Conservation (phyloP, 2,797 vertebrate species). For the Manis pentadactyla region DNA sequence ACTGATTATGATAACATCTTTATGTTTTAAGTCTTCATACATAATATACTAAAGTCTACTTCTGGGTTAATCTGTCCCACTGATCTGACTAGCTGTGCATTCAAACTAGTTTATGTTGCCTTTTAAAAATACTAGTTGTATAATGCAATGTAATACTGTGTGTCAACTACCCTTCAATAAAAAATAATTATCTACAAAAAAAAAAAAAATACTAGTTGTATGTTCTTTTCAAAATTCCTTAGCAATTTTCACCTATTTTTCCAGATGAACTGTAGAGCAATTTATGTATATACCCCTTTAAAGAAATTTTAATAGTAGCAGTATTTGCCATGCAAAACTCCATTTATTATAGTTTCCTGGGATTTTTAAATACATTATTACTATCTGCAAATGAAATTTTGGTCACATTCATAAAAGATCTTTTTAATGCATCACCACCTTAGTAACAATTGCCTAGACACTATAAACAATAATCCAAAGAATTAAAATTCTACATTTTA, state of each 20-base stretch:
- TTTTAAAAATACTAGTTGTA: not conserved
- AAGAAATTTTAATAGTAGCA: not conserved
- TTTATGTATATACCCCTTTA: not conserved
- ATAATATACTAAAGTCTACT: not conserved
- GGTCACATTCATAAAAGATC: not conserved
- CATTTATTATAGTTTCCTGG: not conserved
- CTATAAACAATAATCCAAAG: not conserved
- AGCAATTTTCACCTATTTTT: not conserved
- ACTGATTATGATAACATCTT: not conserved
- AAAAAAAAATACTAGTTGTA: not conserved
- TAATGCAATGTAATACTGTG: too few relatives aligned
- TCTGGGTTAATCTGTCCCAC: not conserved
- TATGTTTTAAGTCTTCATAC: not conserved
- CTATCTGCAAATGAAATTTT: not conserved
- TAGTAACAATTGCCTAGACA: not conserved
- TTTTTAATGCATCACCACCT: not conserved
- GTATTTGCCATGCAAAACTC: not conserved
- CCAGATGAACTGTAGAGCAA: not conserved
- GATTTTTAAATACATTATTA: not conserved
- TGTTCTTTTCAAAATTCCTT: not conserved
- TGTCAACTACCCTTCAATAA: too few relatives aligned
- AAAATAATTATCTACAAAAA: too few relatives aligned
- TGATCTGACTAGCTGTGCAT: not conserved
- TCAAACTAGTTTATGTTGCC: not conserved
- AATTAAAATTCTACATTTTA: conserved; percentile 7